phyloP scores from a whole-genome alignment of 2,888 invertebrate genomes.

The Tortricodes alternella region DNA sequence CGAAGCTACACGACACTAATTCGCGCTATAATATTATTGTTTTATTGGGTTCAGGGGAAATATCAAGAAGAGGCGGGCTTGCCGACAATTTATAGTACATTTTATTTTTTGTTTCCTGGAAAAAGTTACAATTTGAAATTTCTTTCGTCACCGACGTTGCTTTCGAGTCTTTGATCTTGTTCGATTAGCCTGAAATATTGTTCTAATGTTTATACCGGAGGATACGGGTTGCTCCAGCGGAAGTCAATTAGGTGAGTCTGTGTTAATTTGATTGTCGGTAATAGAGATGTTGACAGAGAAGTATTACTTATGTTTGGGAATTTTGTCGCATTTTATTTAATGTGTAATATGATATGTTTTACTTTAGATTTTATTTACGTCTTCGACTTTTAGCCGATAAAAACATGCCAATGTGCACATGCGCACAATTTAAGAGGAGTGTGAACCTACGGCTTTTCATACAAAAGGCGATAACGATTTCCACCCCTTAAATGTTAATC shows the following conservation, averaged over 20 bases:
- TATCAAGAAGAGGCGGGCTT: slow-evolving; percentile 65
- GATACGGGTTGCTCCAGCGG: slow-evolving; percentile 6
- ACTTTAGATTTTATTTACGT: too few relatives aligned
- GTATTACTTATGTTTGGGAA: slow-evolving; percentile 7
- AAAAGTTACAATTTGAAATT: slow-evolving; percentile 48
- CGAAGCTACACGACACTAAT: slow-evolving; percentile 58
- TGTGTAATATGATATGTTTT: too few relatives aligned
- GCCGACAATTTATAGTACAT: slow-evolving; percentile 65
- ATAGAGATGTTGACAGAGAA: background rate
- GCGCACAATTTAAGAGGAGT: too few relatives aligned
- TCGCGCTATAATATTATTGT: slow-evolving; percentile 73
- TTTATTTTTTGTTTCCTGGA: slow-evolving; percentile 72
- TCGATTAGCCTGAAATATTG: slow-evolving; percentile 27
- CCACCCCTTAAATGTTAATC: too few relatives aligned
- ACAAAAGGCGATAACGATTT: too few relatives aligned
- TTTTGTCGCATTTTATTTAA: too few relatives aligned
- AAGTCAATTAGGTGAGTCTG: slow-evolving; percentile 16
- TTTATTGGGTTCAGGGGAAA: slow-evolving; percentile 68
- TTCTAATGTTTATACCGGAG: slow-evolving; percentile 11
- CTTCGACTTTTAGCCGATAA: too few relatives aligned
- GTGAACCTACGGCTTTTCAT: too few relatives aligned
- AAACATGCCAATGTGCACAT: too few relatives aligned
- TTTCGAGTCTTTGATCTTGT: slow-evolving; percentile 31
- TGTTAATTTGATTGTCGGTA: slow-evolving; percentile 16
- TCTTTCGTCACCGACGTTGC: slow-evolving; percentile 42